phyloP scores from a whole-genome alignment of 2,113 vertebrate genomes.

The Peromyscus maniculatus region DNA sequence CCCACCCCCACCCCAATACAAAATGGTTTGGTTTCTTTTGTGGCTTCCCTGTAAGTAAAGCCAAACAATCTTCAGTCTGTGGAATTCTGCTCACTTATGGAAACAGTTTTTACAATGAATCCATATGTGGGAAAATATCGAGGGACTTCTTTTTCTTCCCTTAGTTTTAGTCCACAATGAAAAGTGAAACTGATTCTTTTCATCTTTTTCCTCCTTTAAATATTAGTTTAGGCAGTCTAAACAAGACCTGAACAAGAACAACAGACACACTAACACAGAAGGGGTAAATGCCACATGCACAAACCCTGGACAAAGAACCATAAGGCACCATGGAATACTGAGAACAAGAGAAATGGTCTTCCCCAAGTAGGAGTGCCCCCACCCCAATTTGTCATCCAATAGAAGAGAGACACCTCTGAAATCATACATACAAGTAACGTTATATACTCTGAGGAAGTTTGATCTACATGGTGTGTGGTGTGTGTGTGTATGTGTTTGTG shows the following conservation, averaged over 20 bases:
- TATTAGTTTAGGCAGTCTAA: not conserved
- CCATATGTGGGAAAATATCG: not conserved
- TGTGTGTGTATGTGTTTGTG: not conserved
- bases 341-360: not conserved
- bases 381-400: not conserved
- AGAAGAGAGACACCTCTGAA: not conserved
- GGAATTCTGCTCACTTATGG: slow-evolving; percentile 33
- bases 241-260: not conserved
- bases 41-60: not conserved
- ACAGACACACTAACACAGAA: not conserved
- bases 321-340: not conserved
- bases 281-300: not conserved
- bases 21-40: not conserved
- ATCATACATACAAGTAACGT: not conserved
- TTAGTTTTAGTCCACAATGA: not conserved
- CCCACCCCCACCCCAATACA: not conserved
- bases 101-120: slow-evolving; percentile 2
- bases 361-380: not conserved
- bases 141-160: not conserved
- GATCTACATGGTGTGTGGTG: not conserved
- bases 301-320: not conserved
- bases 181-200: not conserved
- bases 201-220: not conserved
- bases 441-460: not conserved
- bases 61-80: not conserved